These are phyloP conservation scores for Tholera decimalis DNA, from an alignment of 2,888 invertebrate species.

Conservation along the genomic window DNA sequence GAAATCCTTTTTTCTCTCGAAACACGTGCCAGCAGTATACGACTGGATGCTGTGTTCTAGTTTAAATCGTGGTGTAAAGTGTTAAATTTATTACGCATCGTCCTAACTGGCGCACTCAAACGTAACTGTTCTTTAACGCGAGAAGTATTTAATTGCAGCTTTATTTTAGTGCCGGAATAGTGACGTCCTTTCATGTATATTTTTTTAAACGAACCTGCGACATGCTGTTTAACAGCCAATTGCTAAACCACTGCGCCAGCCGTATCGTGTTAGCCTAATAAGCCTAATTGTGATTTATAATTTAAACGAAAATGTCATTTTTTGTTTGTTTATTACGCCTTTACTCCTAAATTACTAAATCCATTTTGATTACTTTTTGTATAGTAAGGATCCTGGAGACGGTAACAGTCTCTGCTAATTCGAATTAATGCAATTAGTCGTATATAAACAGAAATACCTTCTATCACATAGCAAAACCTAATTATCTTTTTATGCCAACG, in stretches of 20 bases:
- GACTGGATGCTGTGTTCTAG: conserved; percentile 20
- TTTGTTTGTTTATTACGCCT: no score
- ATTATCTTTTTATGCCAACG: neutral
- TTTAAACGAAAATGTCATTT: no score
- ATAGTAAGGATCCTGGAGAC: no score
- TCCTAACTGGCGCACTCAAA: conserved; percentile 46
- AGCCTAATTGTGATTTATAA: no score
- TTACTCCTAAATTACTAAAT: no score
- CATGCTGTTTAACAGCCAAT: no score
- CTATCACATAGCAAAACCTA: neutral
- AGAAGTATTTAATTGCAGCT: conserved; percentile 32
- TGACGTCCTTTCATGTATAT: neutral
- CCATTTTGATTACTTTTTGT: no score
- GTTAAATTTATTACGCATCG: conserved; percentile 55
- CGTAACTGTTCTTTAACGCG: conserved; percentile 45
- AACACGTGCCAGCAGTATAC: conserved; percentile 9
- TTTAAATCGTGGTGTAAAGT: conserved; percentile 51
- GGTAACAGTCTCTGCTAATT: no score
- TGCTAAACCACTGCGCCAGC: no score
- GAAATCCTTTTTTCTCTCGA: neutral
- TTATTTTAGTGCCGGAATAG: conserved; percentile 23
- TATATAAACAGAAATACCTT: neutral
- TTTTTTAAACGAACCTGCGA: no score
- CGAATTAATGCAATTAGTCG: no score
- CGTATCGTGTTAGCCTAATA: no score